Conservation (phyloP, 2,113 vertebrate genomes). For the Pterocles burchelli region DNA sequence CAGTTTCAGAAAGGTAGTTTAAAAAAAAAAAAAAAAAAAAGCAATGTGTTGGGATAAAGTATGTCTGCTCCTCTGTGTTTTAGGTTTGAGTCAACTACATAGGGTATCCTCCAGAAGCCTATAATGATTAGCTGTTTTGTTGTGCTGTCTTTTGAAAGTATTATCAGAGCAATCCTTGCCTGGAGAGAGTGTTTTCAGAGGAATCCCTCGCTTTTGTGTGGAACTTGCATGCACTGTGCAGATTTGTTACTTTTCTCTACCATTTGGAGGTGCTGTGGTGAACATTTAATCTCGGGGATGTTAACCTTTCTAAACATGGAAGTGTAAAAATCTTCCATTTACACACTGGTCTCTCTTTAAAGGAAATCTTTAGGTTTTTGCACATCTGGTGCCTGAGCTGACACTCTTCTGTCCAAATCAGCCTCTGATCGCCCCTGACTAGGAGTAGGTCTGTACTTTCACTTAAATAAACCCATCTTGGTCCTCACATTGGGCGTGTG, state of each 20-base stretch:
- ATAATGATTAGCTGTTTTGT: neutral
- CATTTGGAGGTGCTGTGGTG: neutral
- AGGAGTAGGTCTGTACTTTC: neutral
- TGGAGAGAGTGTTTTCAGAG: neutral
- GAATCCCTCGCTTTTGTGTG: neutral
- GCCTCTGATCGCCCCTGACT: neutral
- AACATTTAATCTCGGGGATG: neutral
- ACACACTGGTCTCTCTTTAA: neutral
- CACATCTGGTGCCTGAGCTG: neutral
- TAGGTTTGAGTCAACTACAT: neutral
- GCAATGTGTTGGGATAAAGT: neutral
- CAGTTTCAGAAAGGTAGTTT: neutral
- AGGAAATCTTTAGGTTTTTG: neutral
- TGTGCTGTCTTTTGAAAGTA: neutral
- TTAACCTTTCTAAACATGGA: neutral
- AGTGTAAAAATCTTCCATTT: neutral
- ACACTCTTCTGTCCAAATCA: neutral
- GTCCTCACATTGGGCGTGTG: accelerated
- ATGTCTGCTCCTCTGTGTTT: neutral
- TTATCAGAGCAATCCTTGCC: neutral
- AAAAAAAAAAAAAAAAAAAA: neutral
- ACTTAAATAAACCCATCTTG: neutral
- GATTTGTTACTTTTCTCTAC: neutral
- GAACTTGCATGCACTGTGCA: neutral
- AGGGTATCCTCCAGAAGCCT: neutral